Percentiles rank a stretch among this genome's conserved stretches.
phyloP scores from a whole-genome alignment of 2,113 vertebrate species.

The Butorides virescens region DNA sequence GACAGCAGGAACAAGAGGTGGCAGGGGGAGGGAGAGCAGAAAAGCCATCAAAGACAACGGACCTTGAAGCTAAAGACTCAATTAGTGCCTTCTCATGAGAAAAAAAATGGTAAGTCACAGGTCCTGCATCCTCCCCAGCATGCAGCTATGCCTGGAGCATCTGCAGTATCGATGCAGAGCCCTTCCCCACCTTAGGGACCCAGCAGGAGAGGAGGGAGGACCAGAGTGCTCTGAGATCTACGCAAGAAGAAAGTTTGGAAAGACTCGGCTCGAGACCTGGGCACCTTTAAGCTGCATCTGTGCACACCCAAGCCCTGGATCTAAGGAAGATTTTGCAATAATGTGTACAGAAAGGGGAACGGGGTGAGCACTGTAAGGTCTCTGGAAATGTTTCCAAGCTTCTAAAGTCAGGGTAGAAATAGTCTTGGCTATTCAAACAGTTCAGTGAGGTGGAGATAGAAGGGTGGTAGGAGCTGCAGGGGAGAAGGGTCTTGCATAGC shows the following conservation, averaged over 20 bases:
- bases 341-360: not conserved
- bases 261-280: not conserved
- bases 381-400: not conserved
- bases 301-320: not conserved
- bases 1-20: not conserved
- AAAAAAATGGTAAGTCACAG: not conserved
- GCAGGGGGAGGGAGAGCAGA: not conserved
- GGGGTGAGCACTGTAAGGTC: not conserved
- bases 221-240: not conserved
- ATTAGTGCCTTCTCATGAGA: not conserved
- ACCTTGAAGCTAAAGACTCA: not conserved
- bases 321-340: not conserved
- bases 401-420: not conserved
- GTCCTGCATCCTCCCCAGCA: not conserved
- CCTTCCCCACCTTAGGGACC: not conserved
- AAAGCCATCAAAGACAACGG: not conserved
- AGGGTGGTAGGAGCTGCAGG: not conserved
- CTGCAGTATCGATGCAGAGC: accelerated
- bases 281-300: not conserved
- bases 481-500: not conserved
- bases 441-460: not conserved
- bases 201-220: not conserved
- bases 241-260: not conserved
- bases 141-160: not conserved
- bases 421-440: not conserved